Percentiles rank a stretch among this genome's conserved stretches.
These are phyloP conservation scores for Brachyhypopomus gauderio DNA, from an alignment of 2,113 vertebrate species.

Conservation along the genomic window DNA sequence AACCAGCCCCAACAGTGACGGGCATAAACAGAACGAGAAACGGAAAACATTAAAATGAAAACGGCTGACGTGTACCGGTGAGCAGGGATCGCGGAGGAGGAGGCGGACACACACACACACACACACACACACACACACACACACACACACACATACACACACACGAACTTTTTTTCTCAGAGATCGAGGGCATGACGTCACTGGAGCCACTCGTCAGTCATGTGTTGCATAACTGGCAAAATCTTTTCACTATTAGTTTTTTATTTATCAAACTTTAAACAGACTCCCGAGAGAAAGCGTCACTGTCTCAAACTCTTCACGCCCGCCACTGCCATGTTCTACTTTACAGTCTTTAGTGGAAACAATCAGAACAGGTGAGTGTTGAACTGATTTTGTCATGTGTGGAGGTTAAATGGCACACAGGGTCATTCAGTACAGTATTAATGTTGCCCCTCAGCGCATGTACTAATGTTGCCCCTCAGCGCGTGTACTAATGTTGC, in stretches of 20 bases:
- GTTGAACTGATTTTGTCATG: too few relatives aligned
- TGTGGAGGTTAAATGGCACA: too few relatives aligned
- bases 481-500: too few relatives aligned
- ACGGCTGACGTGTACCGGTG: background rate
- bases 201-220: slow-evolving; percentile 45
- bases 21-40: background rate
- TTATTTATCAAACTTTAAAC: background rate
- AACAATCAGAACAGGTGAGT: background rate
- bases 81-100: too few relatives aligned
- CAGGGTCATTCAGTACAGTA: too few relatives aligned
- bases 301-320: too few relatives aligned
- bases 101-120: background rate
- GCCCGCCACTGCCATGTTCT: too few relatives aligned
- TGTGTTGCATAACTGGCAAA: slow-evolving; percentile 47
- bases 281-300: too few relatives aligned
- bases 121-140: background rate
- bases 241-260: slow-evolving; percentile 29
- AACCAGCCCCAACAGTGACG: background rate
- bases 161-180: slow-evolving; percentile 46
- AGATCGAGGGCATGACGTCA: slow-evolving; percentile 57
- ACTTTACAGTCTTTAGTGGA: background rate
- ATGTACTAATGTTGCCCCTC: too few relatives aligned
- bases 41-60: slow-evolving; percentile 9
- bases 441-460: too few relatives aligned
- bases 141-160: too few relatives aligned